These are phyloP conservation scores for Solenodon paradoxus DNA, from an alignment of 2,113 vertebrate genomes.

Conservation along the genomic window DNA sequence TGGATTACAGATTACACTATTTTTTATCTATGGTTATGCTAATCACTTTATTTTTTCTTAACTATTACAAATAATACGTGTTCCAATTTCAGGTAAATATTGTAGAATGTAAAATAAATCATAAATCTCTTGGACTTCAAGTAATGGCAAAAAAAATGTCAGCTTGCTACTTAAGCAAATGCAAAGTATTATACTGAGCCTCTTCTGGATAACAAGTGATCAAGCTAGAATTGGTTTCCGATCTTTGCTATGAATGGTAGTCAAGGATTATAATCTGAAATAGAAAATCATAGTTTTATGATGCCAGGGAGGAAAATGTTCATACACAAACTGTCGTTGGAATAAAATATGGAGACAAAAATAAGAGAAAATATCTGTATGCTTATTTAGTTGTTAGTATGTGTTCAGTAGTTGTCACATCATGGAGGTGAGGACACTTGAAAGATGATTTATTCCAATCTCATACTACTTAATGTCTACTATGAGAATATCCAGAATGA, in stretches of 20 bases:
- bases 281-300: not conserved
- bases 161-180: not conserved
- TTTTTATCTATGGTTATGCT: not conserved
- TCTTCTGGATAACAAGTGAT: not conserved
- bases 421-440: fast-evolving
- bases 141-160: not conserved
- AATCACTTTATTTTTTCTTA: no score
- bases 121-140: not conserved
- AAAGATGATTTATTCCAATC: not conserved
- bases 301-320: not conserved
- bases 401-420: not conserved
- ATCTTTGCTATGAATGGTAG: not conserved
- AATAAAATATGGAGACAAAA: not conserved
- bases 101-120: not conserved
- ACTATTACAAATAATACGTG: no score
- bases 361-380: not conserved
- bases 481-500: not conserved
- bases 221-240: not conserved
- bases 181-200: not conserved
- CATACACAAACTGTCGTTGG: not conserved
- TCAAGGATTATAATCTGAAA: not conserved
- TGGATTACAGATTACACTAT: not conserved
- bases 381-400: not conserved
- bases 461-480: not conserved
- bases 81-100: not conserved